Evolutionary conservation across 2,113 vertebrate genomes (phyloP).

Genomic region (Coreoperca whiteheadi): DNA sequence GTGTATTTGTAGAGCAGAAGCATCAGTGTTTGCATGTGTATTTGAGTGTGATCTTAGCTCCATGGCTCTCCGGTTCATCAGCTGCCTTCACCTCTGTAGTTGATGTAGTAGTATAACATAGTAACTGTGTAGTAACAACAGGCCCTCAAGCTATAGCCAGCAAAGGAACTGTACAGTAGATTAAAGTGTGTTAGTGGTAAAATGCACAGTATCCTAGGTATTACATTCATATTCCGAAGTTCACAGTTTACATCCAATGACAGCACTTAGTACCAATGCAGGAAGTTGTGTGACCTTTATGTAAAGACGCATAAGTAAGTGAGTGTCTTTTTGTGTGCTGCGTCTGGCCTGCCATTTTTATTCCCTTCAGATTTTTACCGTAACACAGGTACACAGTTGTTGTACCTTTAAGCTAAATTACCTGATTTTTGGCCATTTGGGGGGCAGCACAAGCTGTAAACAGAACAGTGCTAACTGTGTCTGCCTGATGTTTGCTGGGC

Average conservation of each 20-base stretch:
- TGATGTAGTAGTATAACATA: neutral
- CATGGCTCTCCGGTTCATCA: conserved; percentile 17
- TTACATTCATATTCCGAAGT: neutral
- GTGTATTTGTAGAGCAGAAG: conserved; percentile 29
- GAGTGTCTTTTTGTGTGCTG: no score
- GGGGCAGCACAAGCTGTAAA: no score
- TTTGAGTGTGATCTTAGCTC: conserved; percentile 38
- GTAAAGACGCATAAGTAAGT: neutral
- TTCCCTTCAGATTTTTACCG: no score
- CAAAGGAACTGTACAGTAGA: neutral
- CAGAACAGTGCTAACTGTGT: neutral
- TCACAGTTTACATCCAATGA: neutral
- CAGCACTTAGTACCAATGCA: neutral
- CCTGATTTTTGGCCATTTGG: no score
- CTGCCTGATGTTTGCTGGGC: neutral
- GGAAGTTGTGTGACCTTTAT: neutral
- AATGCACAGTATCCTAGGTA: neutral
- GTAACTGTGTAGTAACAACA: neutral
- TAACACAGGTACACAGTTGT: no score
- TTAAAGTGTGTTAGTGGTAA: neutral
- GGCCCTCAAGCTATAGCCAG: neutral
- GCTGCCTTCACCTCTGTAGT: neutral
- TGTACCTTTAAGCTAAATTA: neutral
- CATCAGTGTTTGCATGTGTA: conserved; percentile 15
- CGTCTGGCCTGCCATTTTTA: neutral